Percentiles rank a stretch among this genome's conserved stretches.
phyloP scores from a whole-genome alignment of 2,888 invertebrate species.

The Orchesella flavescens region DNA sequence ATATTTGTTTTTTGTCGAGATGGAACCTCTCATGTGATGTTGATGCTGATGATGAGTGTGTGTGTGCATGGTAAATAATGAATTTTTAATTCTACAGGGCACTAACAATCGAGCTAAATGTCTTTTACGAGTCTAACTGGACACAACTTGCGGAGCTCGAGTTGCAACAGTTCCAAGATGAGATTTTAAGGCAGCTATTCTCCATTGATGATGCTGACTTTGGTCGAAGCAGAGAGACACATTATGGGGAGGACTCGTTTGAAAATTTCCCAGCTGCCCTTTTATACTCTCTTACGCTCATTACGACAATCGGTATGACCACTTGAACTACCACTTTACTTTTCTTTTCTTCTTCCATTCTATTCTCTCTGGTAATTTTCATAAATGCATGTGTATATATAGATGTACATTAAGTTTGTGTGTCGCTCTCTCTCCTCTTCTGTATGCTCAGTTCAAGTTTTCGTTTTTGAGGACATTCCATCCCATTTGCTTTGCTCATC shows the following conservation, averaged over 20 bases:
- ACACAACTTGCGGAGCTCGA: constrained; percentile 89
- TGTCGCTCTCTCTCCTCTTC: background rate
- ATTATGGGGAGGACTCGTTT: constrained; percentile 70
- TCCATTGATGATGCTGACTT: constrained; percentile 71
- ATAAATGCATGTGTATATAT: background rate
- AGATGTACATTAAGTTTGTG: background rate
- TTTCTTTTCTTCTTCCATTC: constrained; percentile 1
- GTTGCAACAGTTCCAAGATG: constrained; percentile 87
- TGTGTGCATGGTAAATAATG: constrained; percentile 41
- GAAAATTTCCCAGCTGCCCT: constrained; percentile 92
- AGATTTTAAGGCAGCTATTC: constrained; percentile 73
- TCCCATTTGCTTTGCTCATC: background rate
- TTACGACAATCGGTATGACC: constrained; percentile 92
- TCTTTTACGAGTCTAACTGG: constrained; percentile 93
- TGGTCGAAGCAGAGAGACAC: constrained; percentile 75
- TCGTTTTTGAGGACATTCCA: background rate
- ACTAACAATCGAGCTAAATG: constrained; percentile 81
- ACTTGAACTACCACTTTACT: constrained; percentile 19
- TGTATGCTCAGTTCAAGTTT: background rate
- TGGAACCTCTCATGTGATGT: background rate
- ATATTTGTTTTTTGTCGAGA: background rate
- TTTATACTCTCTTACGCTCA: constrained; percentile 92
- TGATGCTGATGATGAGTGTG: background rate
- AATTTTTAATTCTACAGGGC: constrained; percentile 67
- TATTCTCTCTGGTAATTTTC: background rate